Conservation (phyloP, 1,140 invertebrate genomes). For the Phthorimaea operculella region DNA sequence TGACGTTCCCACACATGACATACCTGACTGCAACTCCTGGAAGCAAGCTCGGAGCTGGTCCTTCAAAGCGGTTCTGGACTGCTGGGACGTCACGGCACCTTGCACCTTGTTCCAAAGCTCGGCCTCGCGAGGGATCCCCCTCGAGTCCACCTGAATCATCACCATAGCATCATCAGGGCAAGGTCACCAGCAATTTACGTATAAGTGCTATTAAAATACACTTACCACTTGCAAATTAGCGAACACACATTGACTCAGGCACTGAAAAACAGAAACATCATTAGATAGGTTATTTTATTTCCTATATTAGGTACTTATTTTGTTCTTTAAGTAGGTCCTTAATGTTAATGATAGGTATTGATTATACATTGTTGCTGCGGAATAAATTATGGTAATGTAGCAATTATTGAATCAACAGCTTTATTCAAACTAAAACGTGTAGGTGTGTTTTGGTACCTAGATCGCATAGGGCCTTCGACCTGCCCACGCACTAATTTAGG, state of each 20-base stretch:
- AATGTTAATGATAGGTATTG: too few relatives aligned
- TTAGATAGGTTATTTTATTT: too few relatives aligned
- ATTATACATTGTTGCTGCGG: too few relatives aligned
- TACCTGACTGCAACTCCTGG: constrained; percentile 53
- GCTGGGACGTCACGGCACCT: constrained; percentile 42
- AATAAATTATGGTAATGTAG: too few relatives aligned
- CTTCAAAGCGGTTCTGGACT: constrained; percentile 34
- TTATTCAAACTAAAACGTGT: too few relatives aligned
- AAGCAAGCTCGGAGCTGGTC: constrained; percentile 50
- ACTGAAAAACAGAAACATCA: constrained; percentile 35
- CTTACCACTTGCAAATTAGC: constrained; percentile 58
- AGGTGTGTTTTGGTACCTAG: too few relatives aligned
- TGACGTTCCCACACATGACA: not conserved
- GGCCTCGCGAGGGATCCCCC: constrained; percentile 49
- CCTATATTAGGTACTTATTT: too few relatives aligned
- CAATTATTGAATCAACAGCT: too few relatives aligned
- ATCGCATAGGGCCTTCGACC: too few relatives aligned
- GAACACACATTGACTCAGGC: constrained; percentile 57
- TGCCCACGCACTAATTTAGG: too few relatives aligned
- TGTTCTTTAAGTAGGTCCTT: too few relatives aligned
- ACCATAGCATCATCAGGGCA: not conserved
- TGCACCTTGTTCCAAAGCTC: constrained; percentile 55
- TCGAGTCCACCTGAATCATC: constrained; percentile 38
- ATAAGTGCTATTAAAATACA: not conserved
- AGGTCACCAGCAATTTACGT: not conserved